Conservation (phyloP, 1,140 invertebrate genomes). For the Drosophila sechellia region DNA sequence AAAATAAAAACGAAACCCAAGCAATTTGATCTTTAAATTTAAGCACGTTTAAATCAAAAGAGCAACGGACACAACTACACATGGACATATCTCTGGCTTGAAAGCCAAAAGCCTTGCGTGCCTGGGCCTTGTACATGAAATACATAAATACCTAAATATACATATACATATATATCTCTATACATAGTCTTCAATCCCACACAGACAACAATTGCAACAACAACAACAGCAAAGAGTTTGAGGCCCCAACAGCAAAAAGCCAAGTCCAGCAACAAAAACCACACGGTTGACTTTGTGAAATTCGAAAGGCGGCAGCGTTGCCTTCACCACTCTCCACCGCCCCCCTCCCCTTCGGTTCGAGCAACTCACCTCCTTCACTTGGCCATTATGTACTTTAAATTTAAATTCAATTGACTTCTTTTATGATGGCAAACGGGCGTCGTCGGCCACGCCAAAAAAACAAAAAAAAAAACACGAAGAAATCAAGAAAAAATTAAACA, state of each 20-base stretch:
- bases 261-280: slow-evolving; percentile 54
- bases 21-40: slow-evolving; percentile 83
- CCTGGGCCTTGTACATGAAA: slow-evolving; percentile 51
- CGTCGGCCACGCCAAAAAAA: slow-evolving; percentile 65
- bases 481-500: slow-evolving; percentile 46
- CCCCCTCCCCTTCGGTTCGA: background rate
- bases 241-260: slow-evolving; percentile 48
- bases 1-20: slow-evolving; percentile 39
- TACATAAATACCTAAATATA: slow-evolving; percentile 27
- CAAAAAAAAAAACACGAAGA: slow-evolving; percentile 56
- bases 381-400: slow-evolving; percentile 83
- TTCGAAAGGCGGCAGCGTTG: slow-evolving; percentile 76
- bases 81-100: slow-evolving; percentile 39
- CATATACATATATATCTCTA: slow-evolving; percentile 26
- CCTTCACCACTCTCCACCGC: slow-evolving; percentile 29
- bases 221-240: slow-evolving; percentile 41
- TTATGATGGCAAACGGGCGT: slow-evolving; percentile 81
- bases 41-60: slow-evolving; percentile 82
- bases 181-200: slow-evolving; percentile 61
- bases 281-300: slow-evolving; percentile 77
- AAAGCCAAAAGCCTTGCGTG: slow-evolving; percentile 56
- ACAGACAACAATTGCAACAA: slow-evolving; percentile 69
- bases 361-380: slow-evolving; percentile 45
- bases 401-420: slow-evolving; percentile 83
- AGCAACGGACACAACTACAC: slow-evolving; percentile 56